Conservation (phyloP, 2,797 vertebrate species). For the Trematomus bernacchii region DNA sequence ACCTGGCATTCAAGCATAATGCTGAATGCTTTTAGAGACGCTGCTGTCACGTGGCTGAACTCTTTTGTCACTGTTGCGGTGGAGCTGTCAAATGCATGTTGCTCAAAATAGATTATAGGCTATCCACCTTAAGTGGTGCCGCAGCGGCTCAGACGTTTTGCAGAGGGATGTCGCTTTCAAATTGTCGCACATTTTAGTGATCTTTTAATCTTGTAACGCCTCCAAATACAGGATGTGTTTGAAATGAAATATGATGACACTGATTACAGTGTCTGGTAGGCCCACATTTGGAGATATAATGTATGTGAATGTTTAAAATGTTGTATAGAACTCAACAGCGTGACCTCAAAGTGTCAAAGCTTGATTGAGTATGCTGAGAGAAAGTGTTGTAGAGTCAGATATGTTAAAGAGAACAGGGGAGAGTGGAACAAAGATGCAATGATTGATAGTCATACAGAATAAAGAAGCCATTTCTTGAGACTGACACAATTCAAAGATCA, state of each 20-base stretch:
- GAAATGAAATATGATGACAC: slow-evolving; percentile 15
- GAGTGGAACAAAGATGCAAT: slow-evolving; percentile 1
- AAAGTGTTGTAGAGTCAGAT: slow-evolving; percentile 13
- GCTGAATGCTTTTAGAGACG: slow-evolving; percentile 21
- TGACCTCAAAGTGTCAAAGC: slow-evolving; percentile 43
- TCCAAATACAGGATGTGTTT: slow-evolving; percentile 12
- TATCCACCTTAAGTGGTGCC: slow-evolving; percentile 22
- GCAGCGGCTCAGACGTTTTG: neutral
- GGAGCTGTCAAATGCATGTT: slow-evolving; percentile 33
- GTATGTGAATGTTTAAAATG: slow-evolving; percentile 39
- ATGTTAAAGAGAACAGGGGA: neutral
- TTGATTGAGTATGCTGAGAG: slow-evolving; percentile 33
- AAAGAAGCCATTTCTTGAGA: slow-evolving; percentile 7
- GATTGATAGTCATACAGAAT: slow-evolving; percentile 5
- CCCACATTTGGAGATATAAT: neutral
- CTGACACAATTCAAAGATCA: neutral
- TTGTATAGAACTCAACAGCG: slow-evolving; percentile 13
- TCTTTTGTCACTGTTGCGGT: slow-evolving; percentile 20
- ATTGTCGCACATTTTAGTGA: slow-evolving; percentile 13
- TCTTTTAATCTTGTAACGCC: slow-evolving; percentile 18
- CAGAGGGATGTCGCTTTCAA: neutral
- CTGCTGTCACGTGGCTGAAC: slow-evolving; percentile 15
- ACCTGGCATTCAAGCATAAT: slow-evolving; percentile 25
- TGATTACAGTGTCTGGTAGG: neutral
- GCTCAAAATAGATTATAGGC: slow-evolving; percentile 35